These are phyloP conservation scores for Cephus rjabovi DNA, from an alignment of 2,888 invertebrate genomes.

Conservation along the genomic window DNA sequence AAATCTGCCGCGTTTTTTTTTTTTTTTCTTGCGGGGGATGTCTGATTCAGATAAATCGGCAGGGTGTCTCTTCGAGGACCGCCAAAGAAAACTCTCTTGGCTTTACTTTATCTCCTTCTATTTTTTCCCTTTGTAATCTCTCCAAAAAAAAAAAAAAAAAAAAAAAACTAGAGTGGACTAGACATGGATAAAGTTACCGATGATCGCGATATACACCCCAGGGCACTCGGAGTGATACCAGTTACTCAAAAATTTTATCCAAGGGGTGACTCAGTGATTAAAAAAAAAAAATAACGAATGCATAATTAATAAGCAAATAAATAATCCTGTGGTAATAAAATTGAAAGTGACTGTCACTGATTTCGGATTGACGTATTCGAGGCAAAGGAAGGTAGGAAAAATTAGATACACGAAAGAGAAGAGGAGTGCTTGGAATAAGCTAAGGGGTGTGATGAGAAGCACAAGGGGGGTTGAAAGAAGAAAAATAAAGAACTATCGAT, in stretches of 20 bases:
- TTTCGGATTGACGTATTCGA: neutral
- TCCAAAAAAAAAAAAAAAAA: constrained; percentile 11
- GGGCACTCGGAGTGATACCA: neutral
- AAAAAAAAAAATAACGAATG: no score
- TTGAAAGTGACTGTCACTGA: neutral
- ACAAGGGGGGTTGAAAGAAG: neutral
- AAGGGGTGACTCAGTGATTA: no score
- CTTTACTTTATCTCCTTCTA: constrained; percentile 1
- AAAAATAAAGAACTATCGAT: constrained; percentile 21
- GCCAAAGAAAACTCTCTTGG: neutral
- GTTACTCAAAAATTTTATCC: neutral
- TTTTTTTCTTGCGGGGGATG: constrained; percentile 25
- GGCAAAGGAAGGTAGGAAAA: neutral
- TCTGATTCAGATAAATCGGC: constrained; percentile 43
- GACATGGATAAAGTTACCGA: neutral
- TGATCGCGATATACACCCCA: neutral
- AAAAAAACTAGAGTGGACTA: neutral
- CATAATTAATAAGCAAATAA: neutral
- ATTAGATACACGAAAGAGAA: neutral
- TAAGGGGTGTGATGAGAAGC: neutral
- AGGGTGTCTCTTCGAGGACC: constrained; percentile 17
- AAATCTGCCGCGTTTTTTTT: constrained; percentile 48
- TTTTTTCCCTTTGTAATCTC: constrained; percentile 13
- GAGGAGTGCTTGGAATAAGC: neutral
- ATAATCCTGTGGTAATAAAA: neutral